Conservation (phyloP, 2,113 vertebrate genomes). For the Corydoras sp. region DNA sequence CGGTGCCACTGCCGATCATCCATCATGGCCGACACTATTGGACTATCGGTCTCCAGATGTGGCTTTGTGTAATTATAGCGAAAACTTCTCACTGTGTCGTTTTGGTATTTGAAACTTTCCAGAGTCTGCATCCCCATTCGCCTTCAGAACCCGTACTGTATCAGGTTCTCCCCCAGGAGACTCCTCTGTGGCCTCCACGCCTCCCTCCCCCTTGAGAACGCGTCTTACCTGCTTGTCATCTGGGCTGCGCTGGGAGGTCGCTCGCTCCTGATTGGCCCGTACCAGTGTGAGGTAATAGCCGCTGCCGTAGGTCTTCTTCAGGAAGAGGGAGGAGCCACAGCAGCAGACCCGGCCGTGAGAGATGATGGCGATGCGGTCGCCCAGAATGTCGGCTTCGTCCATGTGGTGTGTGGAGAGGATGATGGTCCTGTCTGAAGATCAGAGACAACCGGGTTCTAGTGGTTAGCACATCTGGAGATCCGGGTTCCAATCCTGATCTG, state of each 20-base stretch:
- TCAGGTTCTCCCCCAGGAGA: too few relatives aligned
- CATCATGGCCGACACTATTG: slow-evolving; percentile 9
- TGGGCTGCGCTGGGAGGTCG: slow-evolving; percentile 55
- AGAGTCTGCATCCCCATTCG: neutral
- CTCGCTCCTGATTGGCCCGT: slow-evolving; percentile 61
- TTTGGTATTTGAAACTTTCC: neutral
- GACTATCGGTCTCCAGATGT: neutral
- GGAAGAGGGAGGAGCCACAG: slow-evolving; percentile 90
- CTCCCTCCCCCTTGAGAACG: neutral
- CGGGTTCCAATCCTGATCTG: too few relatives aligned
- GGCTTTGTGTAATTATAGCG: neutral
- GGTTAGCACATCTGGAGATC: too few relatives aligned
- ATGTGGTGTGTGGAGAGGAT: slow-evolving; percentile 96
- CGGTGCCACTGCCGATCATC: slow-evolving; percentile 7
- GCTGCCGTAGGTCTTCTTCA: slow-evolving; percentile 90
- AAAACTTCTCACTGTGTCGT: neutral
- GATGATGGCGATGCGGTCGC: slow-evolving; percentile 93
- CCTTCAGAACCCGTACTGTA: too few relatives aligned
- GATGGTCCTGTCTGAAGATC: slow-evolving; percentile 81
- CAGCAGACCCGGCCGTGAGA: slow-evolving; percentile 89
- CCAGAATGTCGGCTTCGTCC: slow-evolving; percentile 94
- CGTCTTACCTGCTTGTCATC: slow-evolving; percentile 59
- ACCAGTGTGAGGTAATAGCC: slow-evolving; percentile 95
- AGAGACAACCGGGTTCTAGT: neutral
- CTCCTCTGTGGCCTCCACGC: too few relatives aligned